Percentiles rank a stretch among this genome's conserved stretches.
These are phyloP conservation scores for Gouania willdenowi DNA, from an alignment of 2,797 vertebrate genomes.

Conservation along the genomic window DNA sequence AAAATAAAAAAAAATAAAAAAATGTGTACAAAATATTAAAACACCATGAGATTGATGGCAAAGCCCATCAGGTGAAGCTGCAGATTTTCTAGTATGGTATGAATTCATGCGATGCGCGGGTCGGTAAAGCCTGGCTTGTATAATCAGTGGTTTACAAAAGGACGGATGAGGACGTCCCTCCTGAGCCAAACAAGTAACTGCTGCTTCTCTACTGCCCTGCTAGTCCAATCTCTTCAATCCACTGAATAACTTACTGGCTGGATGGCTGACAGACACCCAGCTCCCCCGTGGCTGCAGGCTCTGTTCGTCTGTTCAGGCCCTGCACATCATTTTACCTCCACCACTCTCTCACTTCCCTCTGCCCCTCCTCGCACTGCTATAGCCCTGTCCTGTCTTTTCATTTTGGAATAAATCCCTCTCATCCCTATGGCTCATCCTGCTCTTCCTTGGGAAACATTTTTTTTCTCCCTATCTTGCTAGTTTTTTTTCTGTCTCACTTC, in stretches of 20 bases:
- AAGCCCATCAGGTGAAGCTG: neutral
- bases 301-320: slow-evolving; percentile 45
- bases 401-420: slow-evolving; percentile 64
- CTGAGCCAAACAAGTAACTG: slow-evolving; percentile 54
- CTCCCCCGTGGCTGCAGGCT: slow-evolving; percentile 51
- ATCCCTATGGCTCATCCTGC: slow-evolving; percentile 59
- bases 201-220: slow-evolving; percentile 28
- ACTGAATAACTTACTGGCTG: slow-evolving; percentile 60
- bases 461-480: slow-evolving; percentile 13
- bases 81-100: slow-evolving; percentile 17
- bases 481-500: slow-evolving; percentile 47
- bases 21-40: no score
- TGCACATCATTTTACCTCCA: slow-evolving; percentile 59
- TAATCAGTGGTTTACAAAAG: slow-evolving; percentile 36
- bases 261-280: slow-evolving; percentile 60
- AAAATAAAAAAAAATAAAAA: slow-evolving; percentile 7
- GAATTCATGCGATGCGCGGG: slow-evolving; percentile 21
- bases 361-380: slow-evolving; percentile 20
- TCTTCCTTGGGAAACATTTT: slow-evolving; percentile 27
- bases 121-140: slow-evolving; percentile 29
- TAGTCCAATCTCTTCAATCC: slow-evolving; percentile 30
- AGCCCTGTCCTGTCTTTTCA: slow-evolving; percentile 58
- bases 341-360: slow-evolving; percentile 25
- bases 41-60: no score
- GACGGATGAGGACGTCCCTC: slow-evolving; percentile 36